Base-by-base conservation (phyloP, 2,113 vertebrate genomes). In the Mola mola region DNA sequence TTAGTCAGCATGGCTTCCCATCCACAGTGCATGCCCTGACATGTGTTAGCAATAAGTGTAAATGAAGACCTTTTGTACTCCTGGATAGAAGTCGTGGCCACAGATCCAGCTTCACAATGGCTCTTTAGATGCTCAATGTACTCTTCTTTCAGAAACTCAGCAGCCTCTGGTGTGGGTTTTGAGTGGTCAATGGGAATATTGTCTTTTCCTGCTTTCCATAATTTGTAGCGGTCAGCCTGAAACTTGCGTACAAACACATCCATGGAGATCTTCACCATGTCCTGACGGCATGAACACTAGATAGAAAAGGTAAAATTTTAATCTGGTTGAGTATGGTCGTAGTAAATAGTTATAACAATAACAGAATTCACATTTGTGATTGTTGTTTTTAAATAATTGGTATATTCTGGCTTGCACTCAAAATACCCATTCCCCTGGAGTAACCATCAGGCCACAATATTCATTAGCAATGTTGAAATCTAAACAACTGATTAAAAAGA, bases 241-340 rank as follows among this genome's bases (percentile, higher is more conserved):
- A 95, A 99, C 81, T 95, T 96, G 63, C 91, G 92, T 59, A 99
- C 97, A 72, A 99, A 99, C 48, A 95, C 93, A 3, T 99, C 97
- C 96, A 99, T 98, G 55, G 96, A 96, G 64, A 99, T 98, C 90
- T 98, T 99, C 77, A 99, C 97, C 93, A 96, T 95, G 74, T 99
- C 97, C 82, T 98, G 98, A 25, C 96, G 93, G 69, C 97, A 99
- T 0, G 96, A 96, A 77, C 97, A 99, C 97, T 99, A 85, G 8
- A 3, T 28, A 19, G 25, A 56, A 22, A 20, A 48, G 16, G 49
- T 2, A 37, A n/a, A n/a, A n/a, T n/a, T n/a, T n/a, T n/a, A n/a
- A n/a, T n/a, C n/a, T n/a, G n/a, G n/a, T n/a, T n/a, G n/a, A n/a
- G n/a, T n/a, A n/a, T n/a, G n/a, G n/a, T n/a, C n/a, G n/a, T n/a